phyloP scores from a whole-genome alignment of 1,140 invertebrate genomes.

The Colletes latitarsis region DNA sequence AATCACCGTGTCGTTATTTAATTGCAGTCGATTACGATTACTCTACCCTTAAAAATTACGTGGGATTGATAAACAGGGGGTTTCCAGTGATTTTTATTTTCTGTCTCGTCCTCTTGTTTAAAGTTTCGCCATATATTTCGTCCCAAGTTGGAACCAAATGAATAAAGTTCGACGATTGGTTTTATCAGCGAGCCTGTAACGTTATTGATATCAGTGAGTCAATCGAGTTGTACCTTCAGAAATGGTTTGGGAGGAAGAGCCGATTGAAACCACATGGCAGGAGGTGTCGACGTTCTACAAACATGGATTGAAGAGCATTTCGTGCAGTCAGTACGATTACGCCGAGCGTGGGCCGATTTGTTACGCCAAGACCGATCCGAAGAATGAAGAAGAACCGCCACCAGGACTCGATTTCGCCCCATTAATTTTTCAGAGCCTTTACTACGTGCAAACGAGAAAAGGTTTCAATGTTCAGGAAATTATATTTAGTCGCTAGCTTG shows the following conservation, averaged over 20 bases:
- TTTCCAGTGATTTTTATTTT: neutral
- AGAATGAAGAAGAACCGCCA: constrained; percentile 59
- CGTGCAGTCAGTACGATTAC: constrained; percentile 85
- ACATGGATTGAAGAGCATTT: constrained; percentile 83
- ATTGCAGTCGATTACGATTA: no score
- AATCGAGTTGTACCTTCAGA: constrained; percentile 45
- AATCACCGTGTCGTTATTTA: no score
- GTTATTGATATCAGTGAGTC: constrained; percentile 45
- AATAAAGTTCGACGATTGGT: constrained; percentile 21
- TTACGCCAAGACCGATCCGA: constrained; percentile 36
- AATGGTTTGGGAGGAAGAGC: constrained; percentile 72
- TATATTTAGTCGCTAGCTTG: neutral
- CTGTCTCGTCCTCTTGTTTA: neutral
- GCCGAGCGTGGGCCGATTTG: constrained; percentile 83
- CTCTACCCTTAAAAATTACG: no score
- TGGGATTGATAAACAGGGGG: no score
- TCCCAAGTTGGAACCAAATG: neutral
- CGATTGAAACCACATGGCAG: constrained; percentile 76
- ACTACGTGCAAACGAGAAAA: constrained; percentile 85
- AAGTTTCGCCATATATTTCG: neutral
- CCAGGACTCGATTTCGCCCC: constrained; percentile 82
- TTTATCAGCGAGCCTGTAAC: constrained; percentile 29
- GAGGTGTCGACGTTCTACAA: constrained; percentile 82
- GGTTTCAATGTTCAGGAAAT: constrained; percentile 77
- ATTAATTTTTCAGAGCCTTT: constrained; percentile 83